These are phyloP conservation scores for Adineta ricciae DNA, from an alignment of 2,888 invertebrate genomes.

Conservation along the genomic window DNA sequence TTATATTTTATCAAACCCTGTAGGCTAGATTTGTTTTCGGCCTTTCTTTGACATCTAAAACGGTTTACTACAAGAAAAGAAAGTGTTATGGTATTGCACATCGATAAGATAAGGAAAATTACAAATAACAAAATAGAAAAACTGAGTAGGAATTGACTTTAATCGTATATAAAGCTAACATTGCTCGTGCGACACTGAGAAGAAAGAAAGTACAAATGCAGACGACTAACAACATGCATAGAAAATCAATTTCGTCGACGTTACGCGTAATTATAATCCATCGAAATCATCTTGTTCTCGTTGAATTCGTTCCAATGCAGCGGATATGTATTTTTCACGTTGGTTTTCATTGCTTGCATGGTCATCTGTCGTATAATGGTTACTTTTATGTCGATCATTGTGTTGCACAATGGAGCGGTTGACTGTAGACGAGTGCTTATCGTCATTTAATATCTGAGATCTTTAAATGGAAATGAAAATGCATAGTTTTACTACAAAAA, in stretches of 20 bases:
- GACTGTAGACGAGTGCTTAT: background rate
- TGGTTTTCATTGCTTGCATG: background rate
- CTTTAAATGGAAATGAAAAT: no score
- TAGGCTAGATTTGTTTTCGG: background rate
- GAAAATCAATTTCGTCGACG: no score
- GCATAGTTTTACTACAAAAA: background rate
- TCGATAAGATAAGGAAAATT: background rate
- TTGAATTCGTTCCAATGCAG: slow-evolving; percentile 1
- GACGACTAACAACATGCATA: background rate
- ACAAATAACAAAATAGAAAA: background rate
- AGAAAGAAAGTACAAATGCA: background rate
- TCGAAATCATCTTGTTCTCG: slow-evolving; percentile 1
- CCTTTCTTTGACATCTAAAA: background rate
- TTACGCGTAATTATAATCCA: background rate
- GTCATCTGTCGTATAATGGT: background rate
- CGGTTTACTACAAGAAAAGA: background rate
- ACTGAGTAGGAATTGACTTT: background rate
- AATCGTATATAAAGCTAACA: background rate
- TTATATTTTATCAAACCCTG: no score
- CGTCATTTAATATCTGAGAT: background rate
- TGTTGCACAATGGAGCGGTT: background rate
- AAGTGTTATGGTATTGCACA: background rate
- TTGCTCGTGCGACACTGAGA: background rate
- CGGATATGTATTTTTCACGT: background rate
- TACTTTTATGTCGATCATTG: background rate